Conservation (phyloP, 2,797 vertebrate genomes). For the Jordanella pulchra region DNA sequence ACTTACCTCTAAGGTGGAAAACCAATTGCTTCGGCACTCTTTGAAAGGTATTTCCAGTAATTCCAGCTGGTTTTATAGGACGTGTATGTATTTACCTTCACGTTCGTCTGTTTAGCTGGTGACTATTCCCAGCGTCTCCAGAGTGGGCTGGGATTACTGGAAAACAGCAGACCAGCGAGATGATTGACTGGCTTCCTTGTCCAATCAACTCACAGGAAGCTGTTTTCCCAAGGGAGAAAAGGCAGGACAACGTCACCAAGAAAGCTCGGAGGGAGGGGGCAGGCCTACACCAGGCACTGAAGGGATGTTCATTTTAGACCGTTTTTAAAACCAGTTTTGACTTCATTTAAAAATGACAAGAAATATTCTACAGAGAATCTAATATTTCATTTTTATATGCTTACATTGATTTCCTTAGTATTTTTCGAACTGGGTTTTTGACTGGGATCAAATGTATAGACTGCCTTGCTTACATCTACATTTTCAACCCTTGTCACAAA, state of each 20-base stretch:
- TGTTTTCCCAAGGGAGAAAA: neutral
- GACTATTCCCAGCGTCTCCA: conserved; percentile 38
- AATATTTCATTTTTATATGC: too few species aligned
- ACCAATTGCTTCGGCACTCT: neutral
- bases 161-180: conserved; percentile 27
- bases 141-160: conserved; percentile 63
- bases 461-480: too few species aligned
- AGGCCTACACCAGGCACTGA: neutral
- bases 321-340: neutral
- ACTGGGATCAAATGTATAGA: too few species aligned
- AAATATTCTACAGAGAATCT: too few species aligned
- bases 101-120: neutral
- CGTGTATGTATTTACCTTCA: neutral
- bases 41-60: neutral
- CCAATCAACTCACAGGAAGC: conserved; percentile 51
- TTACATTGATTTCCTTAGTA: neutral
- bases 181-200: conserved; percentile 36
- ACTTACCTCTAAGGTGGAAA: conserved; percentile 50
- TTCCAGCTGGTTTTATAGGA: neutral
- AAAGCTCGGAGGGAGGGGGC: neutral
- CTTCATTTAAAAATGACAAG: neutral
- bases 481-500: too few species aligned
- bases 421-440: neutral
- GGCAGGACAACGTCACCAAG: neutral
- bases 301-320: neutral